Base-by-base conservation (phyloP, 2,113 vertebrate species). In the Pseudorectes ferrugineus region DNA sequence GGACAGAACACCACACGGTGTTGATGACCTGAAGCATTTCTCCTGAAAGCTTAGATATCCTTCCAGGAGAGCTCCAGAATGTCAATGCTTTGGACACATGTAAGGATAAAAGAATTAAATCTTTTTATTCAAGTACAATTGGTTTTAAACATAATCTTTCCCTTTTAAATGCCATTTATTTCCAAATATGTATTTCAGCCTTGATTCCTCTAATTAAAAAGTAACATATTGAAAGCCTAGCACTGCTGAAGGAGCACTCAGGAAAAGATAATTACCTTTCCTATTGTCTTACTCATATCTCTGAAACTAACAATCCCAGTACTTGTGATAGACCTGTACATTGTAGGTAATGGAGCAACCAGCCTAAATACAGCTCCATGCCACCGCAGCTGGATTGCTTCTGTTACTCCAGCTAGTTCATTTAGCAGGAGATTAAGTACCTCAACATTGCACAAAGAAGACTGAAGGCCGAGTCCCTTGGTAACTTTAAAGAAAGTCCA, bases 401-500 rank as follows among this genome's bases (percentile, higher is more conserved):
- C 80, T 35, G 11, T 77, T 80, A 62, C 46, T 95, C 49, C 51
- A 73, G 18, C 48, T 83, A 73, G 19, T 74, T 94, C 33, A 71
- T 74, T 95, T 94, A 94, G 55, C 55, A 90, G 71, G 58, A 88
- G 59, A 95, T 92, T 83, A 90, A 93, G 21, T 55, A 93, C 48
- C 26, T 88, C 59, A 79, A 19, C 67, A 84, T 36, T 77, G 85
- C 72, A 88, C 65, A 93, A 76, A 71, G 54, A 72, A 75, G 62
- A 54, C 75, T 66, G 59, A 89, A 91, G 93, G 71, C n/a, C 54
- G 89, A 76, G 71, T 96, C 89, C 58, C 81, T 51, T 31, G 71
- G 16, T 83, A 85, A 88, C 66, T 88, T 91, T 54, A 89, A 61
- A 92, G 46, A 85, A 11, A 78, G 38, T 31, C 49, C 49, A 89